Conservation (phyloP, 2,888 invertebrate species). For the Lasioglossum villosulum region DNA sequence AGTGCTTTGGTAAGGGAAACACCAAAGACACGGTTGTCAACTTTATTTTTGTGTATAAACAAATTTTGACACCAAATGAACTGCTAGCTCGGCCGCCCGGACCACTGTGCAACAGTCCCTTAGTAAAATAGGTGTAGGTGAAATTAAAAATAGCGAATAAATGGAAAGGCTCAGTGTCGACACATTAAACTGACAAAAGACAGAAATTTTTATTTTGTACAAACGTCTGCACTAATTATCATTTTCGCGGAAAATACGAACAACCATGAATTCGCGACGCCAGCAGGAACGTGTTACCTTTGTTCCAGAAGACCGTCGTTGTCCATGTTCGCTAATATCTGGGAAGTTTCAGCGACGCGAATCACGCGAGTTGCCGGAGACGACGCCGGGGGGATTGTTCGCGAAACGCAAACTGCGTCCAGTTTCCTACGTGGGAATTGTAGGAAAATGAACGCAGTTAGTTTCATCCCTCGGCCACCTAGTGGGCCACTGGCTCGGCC, state of each 20-base stretch:
- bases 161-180: too few relatives aligned
- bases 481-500: neutral
- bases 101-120: too few relatives aligned
- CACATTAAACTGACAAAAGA: too few relatives aligned
- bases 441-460: neutral
- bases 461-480: neutral
- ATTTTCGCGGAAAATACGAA: neutral
- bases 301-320: neutral
- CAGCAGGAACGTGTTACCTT: neutral
- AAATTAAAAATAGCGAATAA: too few relatives aligned
- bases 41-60: too few relatives aligned
- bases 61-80: too few relatives aligned
- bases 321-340: neutral
- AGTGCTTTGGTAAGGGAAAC: too few relatives aligned
- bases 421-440: neutral
- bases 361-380: neutral
- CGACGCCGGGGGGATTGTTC: neutral
- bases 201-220: neutral
- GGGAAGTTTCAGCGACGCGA: neutral
- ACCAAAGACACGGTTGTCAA: too few relatives aligned
- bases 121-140: too few relatives aligned
- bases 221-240: neutral
- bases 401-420: neutral
- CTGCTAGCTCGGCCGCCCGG: too few relatives aligned
- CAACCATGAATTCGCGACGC: neutral